A percentile compares a stretch with the other conserved stretches of the same genome.
These are phyloP conservation scores for Phalanger gymnotis DNA, from an alignment of 2,797 vertebrate genomes.

Conservation along the genomic window DNA sequence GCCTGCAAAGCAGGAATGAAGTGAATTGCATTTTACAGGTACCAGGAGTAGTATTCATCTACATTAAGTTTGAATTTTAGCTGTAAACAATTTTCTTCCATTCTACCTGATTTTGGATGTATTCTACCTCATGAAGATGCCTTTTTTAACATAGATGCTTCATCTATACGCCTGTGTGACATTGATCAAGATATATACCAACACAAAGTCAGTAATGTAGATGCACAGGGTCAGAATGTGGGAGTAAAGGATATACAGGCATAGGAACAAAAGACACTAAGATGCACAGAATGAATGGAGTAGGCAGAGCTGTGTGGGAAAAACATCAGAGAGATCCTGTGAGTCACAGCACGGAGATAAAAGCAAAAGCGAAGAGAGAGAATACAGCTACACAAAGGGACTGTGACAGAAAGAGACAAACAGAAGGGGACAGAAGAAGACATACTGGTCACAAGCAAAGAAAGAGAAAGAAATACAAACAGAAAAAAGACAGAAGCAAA, in stretches of 20 bases:
- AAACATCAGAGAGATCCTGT: not conserved
- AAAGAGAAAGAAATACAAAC: constrained; percentile 18
- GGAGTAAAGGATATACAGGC: not conserved
- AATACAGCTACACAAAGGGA: constrained; percentile 25
- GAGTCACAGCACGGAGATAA: constrained; percentile 5
- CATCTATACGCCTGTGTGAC: constrained; percentile 10
- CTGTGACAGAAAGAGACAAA: not conserved
- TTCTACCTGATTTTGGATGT: constrained; percentile 17
- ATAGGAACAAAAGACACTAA: not conserved
- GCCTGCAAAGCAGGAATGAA: not conserved
- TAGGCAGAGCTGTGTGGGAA: constrained; percentile 27
- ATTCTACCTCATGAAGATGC: constrained; percentile 10
- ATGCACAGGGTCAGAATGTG: constrained; percentile 38
- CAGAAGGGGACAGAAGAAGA: constrained; percentile 1
- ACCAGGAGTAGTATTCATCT: not conserved
- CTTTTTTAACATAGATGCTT: not conserved
- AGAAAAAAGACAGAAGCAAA: not conserved
- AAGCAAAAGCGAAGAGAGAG: not conserved
- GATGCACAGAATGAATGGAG: constrained; percentile 23
- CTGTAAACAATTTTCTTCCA: not conserved
- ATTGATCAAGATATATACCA: constrained; percentile 54
- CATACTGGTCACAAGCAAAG: not conserved
- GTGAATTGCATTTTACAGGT: not conserved
- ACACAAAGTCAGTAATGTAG: constrained; percentile 34
- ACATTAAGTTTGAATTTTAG: constrained; percentile 21